Evolutionary conservation across 1,140 invertebrate genomes (phyloP), one percentile per base, ranked within the genome.

Genomic region (Arion vulgaris): DNA sequence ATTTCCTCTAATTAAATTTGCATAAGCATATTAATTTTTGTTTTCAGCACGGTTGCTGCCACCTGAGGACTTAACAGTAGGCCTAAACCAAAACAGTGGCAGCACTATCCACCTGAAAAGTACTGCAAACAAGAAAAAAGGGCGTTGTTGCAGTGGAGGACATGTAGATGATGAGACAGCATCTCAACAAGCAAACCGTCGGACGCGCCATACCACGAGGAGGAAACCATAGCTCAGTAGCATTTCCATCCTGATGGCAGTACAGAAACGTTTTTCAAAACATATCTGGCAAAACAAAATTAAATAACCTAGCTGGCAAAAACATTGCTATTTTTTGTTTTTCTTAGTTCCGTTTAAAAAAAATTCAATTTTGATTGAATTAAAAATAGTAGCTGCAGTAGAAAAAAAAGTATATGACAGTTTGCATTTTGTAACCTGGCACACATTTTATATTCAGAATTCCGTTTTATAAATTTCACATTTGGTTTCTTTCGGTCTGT

Each of bases 31-130:
- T n/a, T 9, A 19, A 4, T 81, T 68, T 57, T 26, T 81, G 26
- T 49, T 69, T 71, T n/a, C 45, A 81, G 80, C 80, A 7, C 38
- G 38, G n/a, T 28, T 81, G 34, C 34, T 81, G 17, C 80, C 80
- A 26, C 69, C 69, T 53, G 80, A 81, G 34, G 80, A 81, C 45
- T 13, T 74, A 13, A 26, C 0, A 11, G 49, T 32, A 32, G 28
- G 41, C 2, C 5, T 62, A 36, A 49, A 11, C n/a, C 71, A 73
- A 28, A n/a, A 26, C 2, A 45, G 69, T 32, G 45, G 45, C 45
- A 74, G 71, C 39, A 81, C 69, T 49, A 51, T 72, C 39, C 34
- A 71, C 34, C 45, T 81, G 0, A 73, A 32, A 71, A 41, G 36
- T 23, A 72, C 19, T 38, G 2, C 57, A 19, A 41, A 4, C 17